Base-by-base conservation (phyloP, 2,888 invertebrate species). In the Papilio protenor region DNA sequence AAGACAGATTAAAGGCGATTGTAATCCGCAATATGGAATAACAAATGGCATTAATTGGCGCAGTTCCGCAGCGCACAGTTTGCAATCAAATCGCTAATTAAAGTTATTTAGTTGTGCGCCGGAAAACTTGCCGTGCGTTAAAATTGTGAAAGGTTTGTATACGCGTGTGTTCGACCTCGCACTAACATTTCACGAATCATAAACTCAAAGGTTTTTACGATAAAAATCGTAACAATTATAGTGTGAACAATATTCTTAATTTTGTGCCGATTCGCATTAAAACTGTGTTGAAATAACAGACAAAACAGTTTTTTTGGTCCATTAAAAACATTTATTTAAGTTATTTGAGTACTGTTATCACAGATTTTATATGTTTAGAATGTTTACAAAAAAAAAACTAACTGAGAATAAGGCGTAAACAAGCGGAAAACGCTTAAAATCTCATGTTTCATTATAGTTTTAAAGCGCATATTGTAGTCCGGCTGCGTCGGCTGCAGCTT, bases 61-160 rank as follows among this genome's bases (percentile, higher is more conserved):
- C 73, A 47, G 69, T 66, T 73, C 77, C 77, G 57, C 11, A n/a
- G 21, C 77, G 12, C 73, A 47, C 64, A 18, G 18, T 23, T 40
- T 45, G 77, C 45, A 66, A 73, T 73, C 73, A n/a, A 40, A 18
- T 57, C 27, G 47, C 45, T 59, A 73, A 73, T 69, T 74, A 73
- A 69, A 73, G 45, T n/a, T 69, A 71, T 73, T 77, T 18, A 49
- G 49, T 75, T 61, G 49, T 27, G 49, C 8, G 47, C 66, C 11
- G 45, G 6, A 69, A 45, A 77, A 77, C 77, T 55, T 77, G 49
- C 77, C 70, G 21, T 49, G 61, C 77, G 74, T 77, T 71, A 49
- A 75, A 70, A 75, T 70, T 74, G 77, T 77, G 77, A 75, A 77
- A 75, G 70, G 72, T 66, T 33, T 55, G 40, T 45, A n/a, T 45